Conservation (phyloP, 2,797 vertebrate genomes). For the Pseudochirops cupreus region DNA sequence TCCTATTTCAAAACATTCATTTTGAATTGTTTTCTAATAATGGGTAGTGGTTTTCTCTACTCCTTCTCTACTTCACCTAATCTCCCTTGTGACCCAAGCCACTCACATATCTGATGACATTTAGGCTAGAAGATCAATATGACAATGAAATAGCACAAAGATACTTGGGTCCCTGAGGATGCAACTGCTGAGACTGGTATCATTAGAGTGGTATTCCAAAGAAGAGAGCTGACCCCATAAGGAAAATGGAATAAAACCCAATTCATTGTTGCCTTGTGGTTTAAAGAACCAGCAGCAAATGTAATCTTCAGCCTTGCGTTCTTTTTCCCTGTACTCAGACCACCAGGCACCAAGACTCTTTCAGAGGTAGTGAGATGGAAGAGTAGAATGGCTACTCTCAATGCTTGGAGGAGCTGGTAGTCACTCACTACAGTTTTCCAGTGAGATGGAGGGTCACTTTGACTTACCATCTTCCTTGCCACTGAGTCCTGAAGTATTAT, state of each 20-base stretch:
- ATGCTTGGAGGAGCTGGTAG: background rate
- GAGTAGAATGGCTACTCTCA: background rate
- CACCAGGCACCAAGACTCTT: background rate
- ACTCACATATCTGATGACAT: background rate
- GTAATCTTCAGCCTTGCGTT: background rate
- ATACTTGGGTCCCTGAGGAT: background rate
- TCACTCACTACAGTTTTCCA: background rate
- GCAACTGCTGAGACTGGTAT: background rate
- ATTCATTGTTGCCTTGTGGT: background rate
- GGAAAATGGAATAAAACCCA: background rate
- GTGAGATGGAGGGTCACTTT: background rate
- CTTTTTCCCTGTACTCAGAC: background rate
- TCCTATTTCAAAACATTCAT: background rate
- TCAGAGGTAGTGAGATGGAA: background rate
- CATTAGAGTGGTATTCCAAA: background rate
- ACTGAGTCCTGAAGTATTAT: background rate
- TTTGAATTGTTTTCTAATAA: background rate
- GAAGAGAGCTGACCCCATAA: background rate
- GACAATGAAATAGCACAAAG: background rate
- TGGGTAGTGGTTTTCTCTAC: background rate
- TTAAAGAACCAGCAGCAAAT: background rate
- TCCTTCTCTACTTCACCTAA: background rate
- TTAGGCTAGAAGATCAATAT: background rate
- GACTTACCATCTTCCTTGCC: background rate
- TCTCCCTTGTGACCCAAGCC: background rate